Evolutionary conservation across 1,140 invertebrate genomes (phyloP).

Genomic region (Cecropterus lyciades): DNA sequence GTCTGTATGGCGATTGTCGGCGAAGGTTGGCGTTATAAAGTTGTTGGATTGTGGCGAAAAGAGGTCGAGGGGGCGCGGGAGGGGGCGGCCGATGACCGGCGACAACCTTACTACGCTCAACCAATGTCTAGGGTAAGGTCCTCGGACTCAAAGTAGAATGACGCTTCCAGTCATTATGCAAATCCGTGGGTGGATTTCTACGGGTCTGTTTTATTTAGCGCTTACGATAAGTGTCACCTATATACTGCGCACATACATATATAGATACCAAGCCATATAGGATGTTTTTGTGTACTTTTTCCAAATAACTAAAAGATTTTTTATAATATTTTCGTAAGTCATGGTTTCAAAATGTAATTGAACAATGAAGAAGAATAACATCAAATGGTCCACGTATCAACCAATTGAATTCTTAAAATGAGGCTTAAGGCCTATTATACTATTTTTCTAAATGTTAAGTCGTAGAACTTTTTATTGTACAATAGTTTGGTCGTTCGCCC

Average conservation of each 20-base stretch:
- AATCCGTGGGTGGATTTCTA: slow-evolving; percentile 48
- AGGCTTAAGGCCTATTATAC: not conserved
- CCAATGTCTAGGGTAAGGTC: slow-evolving; percentile 80
- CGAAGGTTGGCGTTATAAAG: slow-evolving; percentile 47
- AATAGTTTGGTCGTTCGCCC: slow-evolving; percentile 61
- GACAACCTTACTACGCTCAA: slow-evolving; percentile 69
- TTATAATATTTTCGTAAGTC: too few relatives aligned
- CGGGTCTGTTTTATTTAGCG: slow-evolving; percentile 2
- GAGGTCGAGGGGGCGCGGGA: slow-evolving; percentile 68
- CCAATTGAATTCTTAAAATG: not conserved
- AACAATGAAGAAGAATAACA: not conserved
- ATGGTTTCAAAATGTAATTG: too few relatives aligned
- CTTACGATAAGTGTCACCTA: not conserved
- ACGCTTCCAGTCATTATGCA: slow-evolving; percentile 51
- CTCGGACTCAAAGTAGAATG: slow-evolving; percentile 58
- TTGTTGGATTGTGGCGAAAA: slow-evolving; percentile 64
- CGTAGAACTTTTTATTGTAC: slow-evolving; percentile 13
- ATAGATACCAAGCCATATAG: too few relatives aligned
- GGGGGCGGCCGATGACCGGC: slow-evolving; percentile 71
- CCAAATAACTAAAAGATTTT: too few relatives aligned
- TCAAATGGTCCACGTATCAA: too few relatives aligned
- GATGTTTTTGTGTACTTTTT: too few relatives aligned
- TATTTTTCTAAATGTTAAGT: not conserved
- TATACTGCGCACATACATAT: too few relatives aligned
- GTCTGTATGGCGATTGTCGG: slow-evolving; percentile 45